phyloP scores from a whole-genome alignment of 2,888 invertebrate species.

The Aphidius colemani region DNA sequence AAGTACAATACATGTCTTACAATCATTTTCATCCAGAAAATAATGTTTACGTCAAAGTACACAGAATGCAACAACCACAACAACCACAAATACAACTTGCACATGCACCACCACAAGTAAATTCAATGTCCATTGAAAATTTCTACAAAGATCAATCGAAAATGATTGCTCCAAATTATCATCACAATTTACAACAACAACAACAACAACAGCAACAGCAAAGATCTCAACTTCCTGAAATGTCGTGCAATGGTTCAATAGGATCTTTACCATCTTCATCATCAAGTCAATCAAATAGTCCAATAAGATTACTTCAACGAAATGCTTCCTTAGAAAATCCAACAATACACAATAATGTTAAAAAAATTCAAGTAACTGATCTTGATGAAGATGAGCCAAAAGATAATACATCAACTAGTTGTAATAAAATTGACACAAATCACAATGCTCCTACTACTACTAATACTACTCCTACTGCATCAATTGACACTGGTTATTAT shows the following conservation, averaged over 20 bases:
- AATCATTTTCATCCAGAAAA: slow-evolving; percentile 31
- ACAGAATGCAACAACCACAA: slow-evolving; percentile 28
- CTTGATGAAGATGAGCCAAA: slow-evolving; percentile 41
- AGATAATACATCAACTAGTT: slow-evolving; percentile 9
- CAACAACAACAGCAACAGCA: slow-evolving; percentile 27
- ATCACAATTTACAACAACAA: slow-evolving; percentile 22
- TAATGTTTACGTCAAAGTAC: slow-evolving; percentile 21
- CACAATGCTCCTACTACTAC: slow-evolving; percentile 15
- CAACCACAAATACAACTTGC: slow-evolving; percentile 12
- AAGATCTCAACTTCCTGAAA: too few species aligned
- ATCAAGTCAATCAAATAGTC: slow-evolving; percentile 42
- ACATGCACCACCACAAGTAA: slow-evolving; percentile 16
- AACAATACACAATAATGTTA: not conserved
- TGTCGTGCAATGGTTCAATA: too few species aligned
- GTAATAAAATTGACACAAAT: not conserved
- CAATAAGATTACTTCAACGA: slow-evolving; percentile 42
- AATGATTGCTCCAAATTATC: slow-evolving; percentile 30
- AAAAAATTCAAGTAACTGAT: slow-evolving; percentile 42
- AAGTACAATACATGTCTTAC: slow-evolving; percentile 24
- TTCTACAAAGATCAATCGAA: slow-evolving; percentile 25
- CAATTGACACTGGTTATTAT: slow-evolving; percentile 14
- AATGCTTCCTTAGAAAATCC: slow-evolving; percentile 24
- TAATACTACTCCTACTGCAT: not conserved
- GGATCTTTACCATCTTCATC: too few species aligned
- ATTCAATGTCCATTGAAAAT: not conserved